Conservation (phyloP, 2,888 invertebrate genomes). For the Portevinia maculata region DNA sequence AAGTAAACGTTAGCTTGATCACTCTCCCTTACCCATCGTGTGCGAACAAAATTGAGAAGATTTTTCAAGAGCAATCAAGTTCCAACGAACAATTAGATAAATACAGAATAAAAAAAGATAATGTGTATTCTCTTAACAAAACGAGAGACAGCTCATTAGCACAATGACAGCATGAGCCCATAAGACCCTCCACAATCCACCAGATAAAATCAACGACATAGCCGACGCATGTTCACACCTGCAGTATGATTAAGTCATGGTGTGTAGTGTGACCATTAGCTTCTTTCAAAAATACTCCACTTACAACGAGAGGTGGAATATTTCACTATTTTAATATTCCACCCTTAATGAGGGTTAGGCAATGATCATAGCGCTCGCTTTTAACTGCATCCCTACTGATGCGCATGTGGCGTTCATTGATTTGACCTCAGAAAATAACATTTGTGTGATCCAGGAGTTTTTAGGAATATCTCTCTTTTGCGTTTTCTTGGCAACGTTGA, state of each 20-base stretch:
- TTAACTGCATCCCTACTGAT: too few relatives aligned
- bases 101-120: conserved; percentile 2
- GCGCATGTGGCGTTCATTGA: too few relatives aligned
- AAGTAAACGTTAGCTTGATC: conserved; percentile 24
- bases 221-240: conserved; percentile 15
- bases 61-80: conserved; percentile 7
- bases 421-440: too few relatives aligned
- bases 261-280: too few relatives aligned
- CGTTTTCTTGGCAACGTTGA: too few relatives aligned
- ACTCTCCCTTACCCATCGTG: not conserved
- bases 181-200: not conserved
- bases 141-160: conserved; percentile 23
- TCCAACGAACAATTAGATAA: not conserved
- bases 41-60: not conserved
- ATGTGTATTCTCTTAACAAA: not conserved
- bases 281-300: not conserved
- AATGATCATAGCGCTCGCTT: too few relatives aligned
- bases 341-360: too few relatives aligned
- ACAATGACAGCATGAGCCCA: conserved; percentile 34
- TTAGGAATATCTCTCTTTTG: too few relatives aligned
- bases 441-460: too few relatives aligned
- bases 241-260: conserved; percentile 24
- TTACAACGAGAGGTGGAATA: too few relatives aligned
- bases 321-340: too few relatives aligned
- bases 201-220: conserved; percentile 21